Percentiles rank a stretch among this genome's conserved stretches.
These are phyloP conservation scores for Cyrtorhinus lividipennis DNA, from an alignment of 1,140 invertebrate genomes.

Conservation along the genomic window DNA sequence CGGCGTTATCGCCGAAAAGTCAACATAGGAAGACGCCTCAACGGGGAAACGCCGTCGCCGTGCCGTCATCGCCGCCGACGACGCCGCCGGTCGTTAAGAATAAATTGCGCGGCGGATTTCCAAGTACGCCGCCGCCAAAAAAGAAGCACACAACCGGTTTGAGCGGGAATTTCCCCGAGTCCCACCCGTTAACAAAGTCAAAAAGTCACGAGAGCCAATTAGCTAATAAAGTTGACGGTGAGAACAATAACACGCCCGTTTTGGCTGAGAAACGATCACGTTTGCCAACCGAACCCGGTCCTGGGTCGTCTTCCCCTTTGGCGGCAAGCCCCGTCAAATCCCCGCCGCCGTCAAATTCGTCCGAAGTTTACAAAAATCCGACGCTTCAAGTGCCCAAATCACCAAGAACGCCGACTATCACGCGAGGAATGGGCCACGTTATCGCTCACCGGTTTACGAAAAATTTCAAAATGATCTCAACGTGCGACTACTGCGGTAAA, in stretches of 20 bases:
- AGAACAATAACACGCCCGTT: constrained; percentile 18
- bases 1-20: constrained; percentile 37
- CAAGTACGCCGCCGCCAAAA: constrained; percentile 61
- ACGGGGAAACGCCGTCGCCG: constrained; percentile 16
- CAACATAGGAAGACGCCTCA: neutral
- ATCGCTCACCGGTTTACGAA: constrained; percentile 83
- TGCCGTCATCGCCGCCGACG: constrained; percentile 31
- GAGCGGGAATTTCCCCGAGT: constrained; percentile 35
- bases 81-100: constrained; percentile 40
- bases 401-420: constrained; percentile 54
- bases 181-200: constrained; percentile 65
- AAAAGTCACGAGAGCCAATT: constrained; percentile 85
- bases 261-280: constrained; percentile 37
- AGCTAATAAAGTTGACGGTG: constrained; percentile 29
- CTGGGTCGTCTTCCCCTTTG: constrained; percentile 36
- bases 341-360: constrained; percentile 33
- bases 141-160: constrained; percentile 49
- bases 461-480: constrained; percentile 74
- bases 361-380: neutral
- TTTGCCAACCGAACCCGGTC: constrained; percentile 53
- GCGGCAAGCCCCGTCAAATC: constrained; percentile 49
- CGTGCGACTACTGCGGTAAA: constrained; percentile 81
- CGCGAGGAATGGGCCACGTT: constrained; percentile 69
- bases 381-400: constrained; percentile 52
- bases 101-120: constrained; percentile 37